phyloP scores from a whole-genome alignment of 2,888 invertebrate genomes.

The Mylabris sibirica region DNA sequence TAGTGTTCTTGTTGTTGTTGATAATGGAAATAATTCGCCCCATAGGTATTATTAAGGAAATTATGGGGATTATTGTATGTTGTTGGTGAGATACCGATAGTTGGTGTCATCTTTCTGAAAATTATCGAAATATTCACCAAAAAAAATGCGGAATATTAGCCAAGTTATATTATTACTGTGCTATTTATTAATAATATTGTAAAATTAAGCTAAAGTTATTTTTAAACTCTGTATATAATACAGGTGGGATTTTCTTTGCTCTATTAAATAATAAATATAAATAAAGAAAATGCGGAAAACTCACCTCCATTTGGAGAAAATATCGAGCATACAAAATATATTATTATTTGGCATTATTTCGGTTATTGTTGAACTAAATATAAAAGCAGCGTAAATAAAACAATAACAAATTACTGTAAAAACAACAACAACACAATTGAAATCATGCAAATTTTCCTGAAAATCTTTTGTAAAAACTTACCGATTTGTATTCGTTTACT shows the following conservation, averaged over 20 bases:
- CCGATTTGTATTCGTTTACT: background rate
- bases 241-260: conserved; percentile 1
- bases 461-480: background rate
- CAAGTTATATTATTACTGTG: background rate
- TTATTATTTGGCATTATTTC: background rate
- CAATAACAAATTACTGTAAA: background rate
- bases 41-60: background rate
- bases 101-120: background rate
- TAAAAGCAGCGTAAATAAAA: background rate
- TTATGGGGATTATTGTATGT: background rate
- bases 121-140: background rate
- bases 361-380: too few relatives aligned
- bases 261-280: background rate
- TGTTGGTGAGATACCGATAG: background rate
- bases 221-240: background rate
- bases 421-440: background rate
- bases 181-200: conserved; percentile 1
- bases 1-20: background rate
- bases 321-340: background rate
- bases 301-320: background rate
- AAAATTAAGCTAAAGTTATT: background rate
- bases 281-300: background rate
- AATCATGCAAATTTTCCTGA: background rate
- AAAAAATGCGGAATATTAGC: background rate
- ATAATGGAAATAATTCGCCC: background rate